These are phyloP conservation scores for Passer montanus DNA, from an alignment of 2,113 vertebrate species.

Conservation along the genomic window DNA sequence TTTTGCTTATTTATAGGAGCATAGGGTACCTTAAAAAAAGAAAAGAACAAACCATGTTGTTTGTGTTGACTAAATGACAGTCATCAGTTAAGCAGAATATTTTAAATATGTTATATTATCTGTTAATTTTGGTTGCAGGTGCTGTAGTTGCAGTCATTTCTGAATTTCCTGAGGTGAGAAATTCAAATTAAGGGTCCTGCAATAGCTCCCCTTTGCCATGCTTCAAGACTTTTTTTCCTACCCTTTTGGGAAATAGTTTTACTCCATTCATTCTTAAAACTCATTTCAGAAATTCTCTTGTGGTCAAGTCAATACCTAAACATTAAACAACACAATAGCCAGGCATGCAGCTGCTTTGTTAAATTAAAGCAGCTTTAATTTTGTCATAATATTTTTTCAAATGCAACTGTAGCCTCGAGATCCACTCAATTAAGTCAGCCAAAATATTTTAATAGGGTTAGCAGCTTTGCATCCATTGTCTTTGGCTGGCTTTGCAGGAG, in stretches of 20 bases:
- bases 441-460: not conserved
- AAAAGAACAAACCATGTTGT: not conserved
- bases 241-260: not conserved
- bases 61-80: not conserved
- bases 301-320: not conserved
- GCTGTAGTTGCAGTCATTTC: not conserved
- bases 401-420: not conserved
- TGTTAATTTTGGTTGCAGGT: not conserved
- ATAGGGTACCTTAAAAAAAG: not conserved
- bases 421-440: not conserved
- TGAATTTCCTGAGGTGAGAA: not conserved
- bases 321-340: not conserved
- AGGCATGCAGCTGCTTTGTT: not conserved
- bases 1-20: not conserved
- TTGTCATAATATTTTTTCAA: not conserved
- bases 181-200: not conserved
- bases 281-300: not conserved
- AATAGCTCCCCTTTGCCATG: not conserved
- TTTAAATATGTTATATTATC: not conserved
- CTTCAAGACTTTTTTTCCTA: not conserved
- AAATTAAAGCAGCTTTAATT: not conserved
- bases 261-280: not conserved
- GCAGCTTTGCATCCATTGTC: not conserved
- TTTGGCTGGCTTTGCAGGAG: not conserved
- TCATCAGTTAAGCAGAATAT: not conserved